These are phyloP conservation scores for Serrognathus titanus DNA, from an alignment of 2,888 invertebrate genomes.

Conservation along the genomic window DNA sequence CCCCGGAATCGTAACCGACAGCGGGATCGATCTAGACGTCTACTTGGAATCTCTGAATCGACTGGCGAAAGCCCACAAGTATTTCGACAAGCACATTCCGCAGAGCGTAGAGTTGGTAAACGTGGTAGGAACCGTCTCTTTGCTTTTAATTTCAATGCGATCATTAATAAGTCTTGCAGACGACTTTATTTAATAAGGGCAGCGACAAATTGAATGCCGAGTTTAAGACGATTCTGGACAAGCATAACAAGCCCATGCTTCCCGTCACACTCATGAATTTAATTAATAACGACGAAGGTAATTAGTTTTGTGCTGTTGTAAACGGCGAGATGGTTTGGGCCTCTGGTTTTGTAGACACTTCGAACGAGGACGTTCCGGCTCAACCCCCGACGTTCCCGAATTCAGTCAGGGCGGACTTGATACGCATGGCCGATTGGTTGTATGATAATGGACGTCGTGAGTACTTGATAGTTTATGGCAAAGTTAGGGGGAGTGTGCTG, in stretches of 20 bases:
- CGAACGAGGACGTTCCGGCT: slow-evolving; percentile 55
- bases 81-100: slow-evolving; percentile 89
- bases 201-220: slow-evolving; percentile 83
- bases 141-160: slow-evolving; percentile 29
- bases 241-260: slow-evolving; percentile 82
- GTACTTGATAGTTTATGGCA: slow-evolving; percentile 72
- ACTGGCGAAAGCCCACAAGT: slow-evolving; percentile 81
- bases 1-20: slow-evolving; percentile 63
- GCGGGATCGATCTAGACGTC: slow-evolving; percentile 52
- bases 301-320: slow-evolving; percentile 24
- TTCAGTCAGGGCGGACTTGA: slow-evolving; percentile 66
- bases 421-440: slow-evolving; percentile 82
- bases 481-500: slow-evolving; percentile 73
- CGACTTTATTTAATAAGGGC: slow-evolving; percentile 75
- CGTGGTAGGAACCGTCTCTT: slow-evolving; percentile 63
- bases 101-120: slow-evolving; percentile 92
- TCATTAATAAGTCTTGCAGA: slow-evolving; percentile 48
- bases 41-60: slow-evolving; percentile 75
- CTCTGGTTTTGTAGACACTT: slow-evolving; percentile 24
- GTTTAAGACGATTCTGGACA: slow-evolving; percentile 79
- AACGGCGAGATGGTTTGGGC: neutral
- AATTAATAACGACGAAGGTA: slow-evolving; percentile 82
- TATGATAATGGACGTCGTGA: slow-evolving; percentile 71
- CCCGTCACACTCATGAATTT: slow-evolving; percentile 86
- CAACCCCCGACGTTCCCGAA: slow-evolving; percentile 68